phyloP scores from a whole-genome alignment of 2,113 vertebrate species.

The Brachyhypopomus gauderio region DNA sequence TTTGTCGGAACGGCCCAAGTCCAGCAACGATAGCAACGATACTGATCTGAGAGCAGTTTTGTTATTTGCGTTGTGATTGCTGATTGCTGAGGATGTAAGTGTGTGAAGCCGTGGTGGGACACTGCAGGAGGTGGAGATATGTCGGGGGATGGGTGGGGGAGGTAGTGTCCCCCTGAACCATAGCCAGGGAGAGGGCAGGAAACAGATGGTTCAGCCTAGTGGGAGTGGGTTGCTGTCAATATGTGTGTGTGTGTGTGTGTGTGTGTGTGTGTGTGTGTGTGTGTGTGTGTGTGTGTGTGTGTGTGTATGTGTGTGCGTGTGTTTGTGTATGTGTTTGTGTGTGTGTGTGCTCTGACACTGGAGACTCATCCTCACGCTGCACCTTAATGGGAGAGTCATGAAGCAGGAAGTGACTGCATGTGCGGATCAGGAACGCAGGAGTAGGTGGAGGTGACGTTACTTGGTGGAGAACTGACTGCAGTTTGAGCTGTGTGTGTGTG shows the following conservation, averaged over 20 bases:
- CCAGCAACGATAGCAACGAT: too few species aligned
- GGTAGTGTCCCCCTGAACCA: conserved; percentile 13
- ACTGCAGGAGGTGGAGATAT: neutral
- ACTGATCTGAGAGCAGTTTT: too few species aligned
- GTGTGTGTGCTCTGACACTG: neutral
- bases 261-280: neutral
- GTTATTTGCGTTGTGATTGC: too few species aligned
- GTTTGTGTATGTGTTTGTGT: conserved; percentile 24
- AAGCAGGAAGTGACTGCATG: neutral
- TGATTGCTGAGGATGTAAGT: too few species aligned
- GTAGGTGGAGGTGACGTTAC: neutral
- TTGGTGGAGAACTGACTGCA: neutral
- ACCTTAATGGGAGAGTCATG: conserved; percentile 11
- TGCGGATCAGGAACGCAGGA: neutral
- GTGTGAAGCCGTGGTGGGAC: too few species aligned
- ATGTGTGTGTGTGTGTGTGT: conserved; percentile 22
- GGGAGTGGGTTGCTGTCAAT: conserved; percentile 10
- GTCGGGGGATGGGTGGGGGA: neutral
- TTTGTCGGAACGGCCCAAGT: neutral
- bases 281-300: neutral
- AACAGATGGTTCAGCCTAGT: conserved; percentile 42
- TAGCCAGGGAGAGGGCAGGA: conserved; percentile 27
- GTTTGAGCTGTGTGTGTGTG: neutral
- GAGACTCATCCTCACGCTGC: conserved; percentile 5
- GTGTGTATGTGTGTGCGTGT: neutral